Evolutionary conservation across 2,888 invertebrate genomes (phyloP).

Genomic region (Latheticus oryzae): DNA sequence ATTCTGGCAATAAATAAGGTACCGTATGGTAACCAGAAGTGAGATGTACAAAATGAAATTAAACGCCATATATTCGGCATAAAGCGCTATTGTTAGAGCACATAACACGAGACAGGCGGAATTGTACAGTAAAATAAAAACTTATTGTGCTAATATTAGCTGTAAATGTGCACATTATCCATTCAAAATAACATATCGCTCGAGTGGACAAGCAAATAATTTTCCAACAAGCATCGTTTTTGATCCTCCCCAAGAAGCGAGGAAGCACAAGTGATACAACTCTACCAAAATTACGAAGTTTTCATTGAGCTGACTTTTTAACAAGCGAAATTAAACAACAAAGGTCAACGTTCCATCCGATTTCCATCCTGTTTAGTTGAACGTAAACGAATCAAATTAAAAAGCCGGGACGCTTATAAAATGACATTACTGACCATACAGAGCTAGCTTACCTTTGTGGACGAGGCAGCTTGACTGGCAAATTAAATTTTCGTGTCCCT

Average conservation of each 20-base stretch:
- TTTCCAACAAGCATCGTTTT: constrained; percentile 13
- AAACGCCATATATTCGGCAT: constrained; percentile 48
- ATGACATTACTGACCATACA: constrained; percentile 52
- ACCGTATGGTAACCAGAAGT: constrained; percentile 26
- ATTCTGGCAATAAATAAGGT: constrained; percentile 43
- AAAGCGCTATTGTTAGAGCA: constrained; percentile 45
- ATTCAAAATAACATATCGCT: constrained; percentile 24
- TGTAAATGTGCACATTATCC: constrained; percentile 37
- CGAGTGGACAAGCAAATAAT: constrained; percentile 13
- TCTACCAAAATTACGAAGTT: constrained; percentile 37
- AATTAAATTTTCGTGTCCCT: constrained; percentile 41
- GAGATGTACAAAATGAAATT: constrained; percentile 46
- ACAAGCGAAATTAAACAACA: constrained; percentile 41
- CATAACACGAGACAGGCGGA: constrained; percentile 51
- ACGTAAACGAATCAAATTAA: constrained; percentile 52
- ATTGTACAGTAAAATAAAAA: constrained; percentile 53
- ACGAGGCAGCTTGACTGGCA: constrained; percentile 46
- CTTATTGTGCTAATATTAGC: constrained; percentile 40
- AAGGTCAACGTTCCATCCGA: constrained; percentile 42
- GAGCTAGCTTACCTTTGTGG: constrained; percentile 48
- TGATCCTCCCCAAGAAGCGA: constrained; percentile 18
- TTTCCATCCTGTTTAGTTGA: constrained; percentile 40
- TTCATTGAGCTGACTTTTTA: constrained; percentile 41
- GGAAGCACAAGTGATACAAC: constrained; percentile 10
- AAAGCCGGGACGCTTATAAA: constrained; percentile 53